These are phyloP conservation scores for Elysia chlorotica DNA, from an alignment of 1,140 invertebrate species.

Conservation along the genomic window DNA sequence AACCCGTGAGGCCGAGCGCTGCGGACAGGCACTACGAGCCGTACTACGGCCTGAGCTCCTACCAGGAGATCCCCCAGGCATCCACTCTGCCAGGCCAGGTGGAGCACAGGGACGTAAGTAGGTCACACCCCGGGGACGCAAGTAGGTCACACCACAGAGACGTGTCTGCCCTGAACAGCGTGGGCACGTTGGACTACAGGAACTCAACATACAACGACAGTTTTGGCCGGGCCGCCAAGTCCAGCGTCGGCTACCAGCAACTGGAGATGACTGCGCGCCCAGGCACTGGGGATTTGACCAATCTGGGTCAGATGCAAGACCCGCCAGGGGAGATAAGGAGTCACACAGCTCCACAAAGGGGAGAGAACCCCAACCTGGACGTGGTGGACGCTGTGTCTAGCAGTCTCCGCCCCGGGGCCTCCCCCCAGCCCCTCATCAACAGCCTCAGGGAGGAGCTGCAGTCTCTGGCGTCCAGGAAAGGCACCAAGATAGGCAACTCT, in stretches of 20 bases:
- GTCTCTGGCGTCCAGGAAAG: not conserved
- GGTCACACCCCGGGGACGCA: too few species aligned
- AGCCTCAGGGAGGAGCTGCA: not conserved
- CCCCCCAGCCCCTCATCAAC: not conserved
- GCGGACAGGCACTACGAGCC: not conserved
- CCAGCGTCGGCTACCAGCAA: too few species aligned
- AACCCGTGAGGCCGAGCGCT: too few species aligned
- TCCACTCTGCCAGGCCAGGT: not conserved
- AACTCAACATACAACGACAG: too few species aligned
- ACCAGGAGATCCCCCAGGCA: conserved; percentile 3
- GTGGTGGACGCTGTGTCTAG: not conserved
- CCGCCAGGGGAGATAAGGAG: not conserved
- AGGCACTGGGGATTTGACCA: too few species aligned
- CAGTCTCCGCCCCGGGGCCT: not conserved
- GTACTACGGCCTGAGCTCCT: conserved; percentile 2
- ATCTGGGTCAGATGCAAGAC: not conserved
- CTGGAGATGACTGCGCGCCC: too few species aligned
- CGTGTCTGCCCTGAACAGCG: too few species aligned
- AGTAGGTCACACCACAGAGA: too few species aligned
- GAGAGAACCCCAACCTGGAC: not conserved
- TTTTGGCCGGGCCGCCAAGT: too few species aligned
- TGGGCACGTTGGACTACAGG: too few species aligned
- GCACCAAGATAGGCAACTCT: too few species aligned
- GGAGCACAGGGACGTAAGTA: too few species aligned
- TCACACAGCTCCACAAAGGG: not conserved